Percentiles rank a stretch among this genome's conserved stretches.
These are phyloP conservation scores for Oreocharis arfaki DNA, from an alignment of 2,113 vertebrate species.

Conservation along the genomic window DNA sequence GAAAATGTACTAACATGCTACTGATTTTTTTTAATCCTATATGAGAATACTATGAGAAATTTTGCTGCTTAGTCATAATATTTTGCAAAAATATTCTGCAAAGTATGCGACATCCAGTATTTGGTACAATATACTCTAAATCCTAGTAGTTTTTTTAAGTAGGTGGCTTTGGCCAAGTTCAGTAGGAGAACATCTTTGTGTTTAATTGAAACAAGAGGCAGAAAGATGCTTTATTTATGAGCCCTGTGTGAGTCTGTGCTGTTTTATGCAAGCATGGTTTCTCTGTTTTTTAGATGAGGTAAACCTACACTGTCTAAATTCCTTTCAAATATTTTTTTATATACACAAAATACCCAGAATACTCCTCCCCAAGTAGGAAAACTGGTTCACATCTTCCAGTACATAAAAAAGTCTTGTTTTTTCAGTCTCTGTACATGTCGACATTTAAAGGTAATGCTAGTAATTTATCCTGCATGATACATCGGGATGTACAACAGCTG, in stretches of 20 bases:
- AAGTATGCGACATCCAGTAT: not conserved
- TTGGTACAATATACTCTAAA: not conserved
- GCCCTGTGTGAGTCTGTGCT: not conserved
- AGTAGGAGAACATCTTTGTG: not conserved
- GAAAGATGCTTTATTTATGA: not conserved
- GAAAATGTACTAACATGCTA: not conserved
- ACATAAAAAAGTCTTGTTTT: not conserved
- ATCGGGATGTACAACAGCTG: not conserved
- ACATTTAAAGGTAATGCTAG: not conserved
- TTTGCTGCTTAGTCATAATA: not conserved
- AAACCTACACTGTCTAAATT: not conserved
- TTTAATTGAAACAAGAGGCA: not conserved
- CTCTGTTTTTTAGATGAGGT: not conserved
- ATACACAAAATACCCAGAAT: not conserved
- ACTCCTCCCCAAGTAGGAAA: not conserved
- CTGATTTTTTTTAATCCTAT: not conserved
- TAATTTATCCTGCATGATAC: slow-evolving; percentile 51
- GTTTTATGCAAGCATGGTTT: not conserved
- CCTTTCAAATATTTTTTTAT: not conserved
- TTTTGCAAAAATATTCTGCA: not conserved
- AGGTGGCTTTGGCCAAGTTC: not conserved
- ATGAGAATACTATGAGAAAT: not conserved
- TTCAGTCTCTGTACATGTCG: not conserved
- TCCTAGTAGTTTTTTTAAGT: not conserved
- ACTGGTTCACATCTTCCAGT: not conserved